Percentiles rank a stretch among this genome's conserved stretches.
phyloP scores from a whole-genome alignment of 1,140 invertebrate genomes.

The Drosophila ohnishii region DNA sequence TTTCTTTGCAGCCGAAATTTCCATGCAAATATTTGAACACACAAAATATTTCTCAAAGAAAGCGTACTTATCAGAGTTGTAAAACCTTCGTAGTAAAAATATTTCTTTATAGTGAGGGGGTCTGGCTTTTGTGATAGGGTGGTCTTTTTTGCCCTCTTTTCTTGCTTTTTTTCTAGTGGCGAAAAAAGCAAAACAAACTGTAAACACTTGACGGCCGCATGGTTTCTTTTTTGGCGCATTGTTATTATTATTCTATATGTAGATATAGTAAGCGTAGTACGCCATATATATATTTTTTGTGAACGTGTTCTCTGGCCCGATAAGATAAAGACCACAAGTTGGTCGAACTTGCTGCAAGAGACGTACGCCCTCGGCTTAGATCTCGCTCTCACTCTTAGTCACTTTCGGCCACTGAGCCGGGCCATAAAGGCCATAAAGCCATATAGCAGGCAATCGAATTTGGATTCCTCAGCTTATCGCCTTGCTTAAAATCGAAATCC shows the following conservation, averaged over 20 bases:
- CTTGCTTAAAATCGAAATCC: neutral
- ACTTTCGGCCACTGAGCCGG: conserved; percentile 28
- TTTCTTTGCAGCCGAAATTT: neutral
- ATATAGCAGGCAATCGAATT: conserved; percentile 9
- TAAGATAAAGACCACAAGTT: conserved; percentile 29
- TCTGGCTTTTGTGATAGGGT: conserved; percentile 18
- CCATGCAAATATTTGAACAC: too few species aligned
- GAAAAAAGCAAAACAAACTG: conserved; percentile 59
- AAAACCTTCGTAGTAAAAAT: conserved; percentile 43
- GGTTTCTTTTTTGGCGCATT: conserved; percentile 66
- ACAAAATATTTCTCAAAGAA: conserved; percentile 50
- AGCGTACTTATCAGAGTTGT: conserved; percentile 34
- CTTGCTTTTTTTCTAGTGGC: neutral
- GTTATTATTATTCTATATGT: conserved; percentile 64
- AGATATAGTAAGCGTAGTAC: conserved; percentile 49
- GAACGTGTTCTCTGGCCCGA: conserved; percentile 47
- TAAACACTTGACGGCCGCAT: conserved; percentile 69
- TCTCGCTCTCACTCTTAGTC: conserved; percentile 4
- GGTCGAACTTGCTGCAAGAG: conserved; percentile 12
- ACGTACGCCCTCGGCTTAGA: conserved; percentile 10
- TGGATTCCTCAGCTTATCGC: conserved; percentile 13
- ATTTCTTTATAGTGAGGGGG: neutral
- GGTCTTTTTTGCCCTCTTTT: neutral
- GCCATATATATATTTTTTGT: conserved; percentile 44
- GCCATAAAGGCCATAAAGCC: conserved; percentile 40